phyloP scores from a whole-genome alignment of 2,113 vertebrate species.

The Larimichthys crocea region DNA sequence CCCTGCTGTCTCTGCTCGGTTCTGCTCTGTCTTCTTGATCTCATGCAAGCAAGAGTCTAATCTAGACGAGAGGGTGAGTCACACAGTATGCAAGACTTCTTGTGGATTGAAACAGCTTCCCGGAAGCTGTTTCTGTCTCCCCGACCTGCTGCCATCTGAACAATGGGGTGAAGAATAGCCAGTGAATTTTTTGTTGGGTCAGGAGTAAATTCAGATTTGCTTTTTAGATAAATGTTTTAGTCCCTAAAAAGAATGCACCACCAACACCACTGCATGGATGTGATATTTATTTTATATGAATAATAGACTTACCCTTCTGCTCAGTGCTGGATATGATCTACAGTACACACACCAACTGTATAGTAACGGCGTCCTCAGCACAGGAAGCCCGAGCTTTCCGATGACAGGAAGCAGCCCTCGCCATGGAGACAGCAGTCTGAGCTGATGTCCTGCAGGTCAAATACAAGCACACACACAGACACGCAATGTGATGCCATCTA shows the following conservation, averaged over 20 bases:
- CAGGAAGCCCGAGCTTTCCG: constrained; percentile 72
- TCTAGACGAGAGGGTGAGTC: constrained; percentile 49
- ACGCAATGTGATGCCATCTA: constrained; percentile 47
- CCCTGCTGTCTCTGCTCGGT: background rate
- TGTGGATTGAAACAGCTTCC: constrained; percentile 45
- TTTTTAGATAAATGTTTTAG: background rate
- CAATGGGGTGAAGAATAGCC: constrained; percentile 48
- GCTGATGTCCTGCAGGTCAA: constrained; percentile 74
- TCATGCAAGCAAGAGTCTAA: constrained; percentile 30
- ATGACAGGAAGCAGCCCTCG: constrained; percentile 74
- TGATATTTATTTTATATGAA: background rate
- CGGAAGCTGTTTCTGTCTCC: constrained; percentile 42
- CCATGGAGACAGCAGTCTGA: constrained; percentile 78
- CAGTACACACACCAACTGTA: constrained; percentile 16
- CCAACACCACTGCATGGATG: background rate
- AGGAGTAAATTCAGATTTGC: background rate
- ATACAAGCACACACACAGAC: constrained; percentile 39
- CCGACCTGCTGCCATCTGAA: constrained; percentile 14
- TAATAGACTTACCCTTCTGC: background rate
- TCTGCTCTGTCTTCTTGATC: constrained; percentile 35
- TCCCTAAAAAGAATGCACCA: background rate
- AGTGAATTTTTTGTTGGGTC: background rate
- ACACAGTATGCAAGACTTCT: constrained; percentile 36
- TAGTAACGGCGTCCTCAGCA: constrained; percentile 38
- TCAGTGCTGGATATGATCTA: background rate